Conservation (phyloP, 1,140 invertebrate species). For the Pogonomyrmex barbatus region DNA sequence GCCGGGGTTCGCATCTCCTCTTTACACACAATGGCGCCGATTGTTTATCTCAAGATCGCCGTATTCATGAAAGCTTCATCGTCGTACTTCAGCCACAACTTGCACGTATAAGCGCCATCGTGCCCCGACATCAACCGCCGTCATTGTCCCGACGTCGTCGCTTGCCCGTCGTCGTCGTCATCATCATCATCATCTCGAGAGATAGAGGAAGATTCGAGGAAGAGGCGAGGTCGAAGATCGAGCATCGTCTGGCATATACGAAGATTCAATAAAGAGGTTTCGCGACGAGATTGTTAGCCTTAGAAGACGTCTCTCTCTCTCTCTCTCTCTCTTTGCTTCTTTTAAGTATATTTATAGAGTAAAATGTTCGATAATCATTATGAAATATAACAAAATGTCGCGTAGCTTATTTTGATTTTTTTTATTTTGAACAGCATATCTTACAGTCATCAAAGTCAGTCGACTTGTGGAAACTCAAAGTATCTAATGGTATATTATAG, state of each 20-base stretch:
- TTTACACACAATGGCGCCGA: constrained; percentile 71
- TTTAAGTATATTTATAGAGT: neutral
- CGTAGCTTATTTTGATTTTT: neutral
- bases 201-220: constrained; percentile 58
- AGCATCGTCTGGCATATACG: constrained; percentile 54
- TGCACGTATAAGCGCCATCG: constrained; percentile 13
- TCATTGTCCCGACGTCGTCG: constrained; percentile 66
- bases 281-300: neutral
- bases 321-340: too few species aligned
- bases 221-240: constrained; percentile 67
- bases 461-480: neutral
- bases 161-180: neutral
- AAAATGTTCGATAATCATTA: neutral
- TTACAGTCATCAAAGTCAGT: neutral
- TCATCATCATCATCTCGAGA: constrained; percentile 63
- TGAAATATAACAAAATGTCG: neutral
- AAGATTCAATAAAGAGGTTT: constrained; percentile 40
- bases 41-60: constrained; percentile 75
- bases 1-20: constrained; percentile 7
- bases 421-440: neutral
- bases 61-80: constrained; percentile 69
- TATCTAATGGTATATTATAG: neutral
- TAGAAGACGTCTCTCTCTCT: neutral
- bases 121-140: constrained; percentile 64
- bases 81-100: constrained; percentile 46